These are phyloP conservation scores for Aplidium turbinatum DNA, from an alignment of 23 tunicate species.

Conservation along the genomic window DNA sequence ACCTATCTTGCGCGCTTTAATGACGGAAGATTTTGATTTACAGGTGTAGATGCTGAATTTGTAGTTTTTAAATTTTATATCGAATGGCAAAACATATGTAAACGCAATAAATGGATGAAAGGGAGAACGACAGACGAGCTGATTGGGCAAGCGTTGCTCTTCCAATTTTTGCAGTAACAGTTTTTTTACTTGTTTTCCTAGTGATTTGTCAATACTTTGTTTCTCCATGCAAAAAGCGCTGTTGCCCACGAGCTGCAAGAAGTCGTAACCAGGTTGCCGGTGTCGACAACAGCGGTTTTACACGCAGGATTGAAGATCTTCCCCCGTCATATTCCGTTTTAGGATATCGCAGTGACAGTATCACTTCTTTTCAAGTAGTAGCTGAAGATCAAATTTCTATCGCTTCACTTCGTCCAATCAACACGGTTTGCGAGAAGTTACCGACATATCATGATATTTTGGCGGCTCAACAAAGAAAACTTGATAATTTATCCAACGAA, in stretches of 20 bases:
- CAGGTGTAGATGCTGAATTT: too few species aligned
- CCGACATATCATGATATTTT: slow-evolving; percentile 13
- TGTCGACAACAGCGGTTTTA: too few species aligned
- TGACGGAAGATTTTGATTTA: too few species aligned
- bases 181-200: background rate
- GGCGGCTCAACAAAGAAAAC: slow-evolving; percentile 4
- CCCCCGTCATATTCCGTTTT: slow-evolving; percentile 27
- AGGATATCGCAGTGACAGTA: background rate
- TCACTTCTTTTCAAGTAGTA: slow-evolving; percentile 12
- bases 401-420: background rate
- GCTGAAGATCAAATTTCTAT: background rate
- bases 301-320: background rate
- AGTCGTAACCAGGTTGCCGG: background rate
- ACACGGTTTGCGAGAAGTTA: slow-evolving; percentile 1
- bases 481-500: too few species aligned
- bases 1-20: too few species aligned
- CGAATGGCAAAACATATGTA: too few species aligned
- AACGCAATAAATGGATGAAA: background rate
- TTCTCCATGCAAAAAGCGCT: background rate
- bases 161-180: slow-evolving; percentile 19
- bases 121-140: background rate
- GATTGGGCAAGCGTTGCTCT: slow-evolving; percentile 12
- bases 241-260: slow-evolving; percentile 8
- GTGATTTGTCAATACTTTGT: slow-evolving; percentile 15
- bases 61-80: too few species aligned